phyloP scores from a whole-genome alignment of 2,797 vertebrate species.

The Typhlichthys subterraneus region DNA sequence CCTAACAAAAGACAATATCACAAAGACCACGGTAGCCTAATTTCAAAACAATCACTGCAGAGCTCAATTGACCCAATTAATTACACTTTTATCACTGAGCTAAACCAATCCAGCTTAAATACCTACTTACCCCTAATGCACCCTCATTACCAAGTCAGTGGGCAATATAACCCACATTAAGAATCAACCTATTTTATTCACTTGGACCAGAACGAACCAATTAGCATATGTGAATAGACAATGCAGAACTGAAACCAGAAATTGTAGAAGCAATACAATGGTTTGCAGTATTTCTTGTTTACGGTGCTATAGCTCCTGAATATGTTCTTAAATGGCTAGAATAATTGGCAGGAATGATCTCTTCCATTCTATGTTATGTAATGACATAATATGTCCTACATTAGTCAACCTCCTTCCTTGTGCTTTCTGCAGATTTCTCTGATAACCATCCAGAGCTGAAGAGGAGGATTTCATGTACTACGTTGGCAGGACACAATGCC shows the following conservation, averaged over 20 bases:
- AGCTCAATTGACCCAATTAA: constrained; percentile 56
- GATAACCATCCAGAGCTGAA: no score
- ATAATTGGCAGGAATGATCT: no score
- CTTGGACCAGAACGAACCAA: constrained; percentile 7
- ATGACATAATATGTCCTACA: no score
- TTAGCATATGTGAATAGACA: constrained; percentile 2
- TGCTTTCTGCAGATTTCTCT: no score
- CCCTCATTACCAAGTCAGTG: constrained; percentile 44
- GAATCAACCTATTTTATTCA: constrained; percentile 12
- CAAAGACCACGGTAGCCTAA: no score
- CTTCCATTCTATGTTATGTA: no score
- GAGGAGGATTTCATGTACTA: no score
- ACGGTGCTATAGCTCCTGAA: neutral
- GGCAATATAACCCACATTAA: constrained; percentile 25
- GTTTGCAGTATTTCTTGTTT: constrained; percentile 1
- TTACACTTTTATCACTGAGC: constrained; percentile 49
- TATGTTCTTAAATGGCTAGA: neutral
- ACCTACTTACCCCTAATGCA: constrained; percentile 42
- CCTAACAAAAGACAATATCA: no score
- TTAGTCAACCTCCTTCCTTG: no score
- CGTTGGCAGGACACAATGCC: no score
- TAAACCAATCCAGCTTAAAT: constrained; percentile 54
- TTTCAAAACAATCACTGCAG: constrained; percentile 35
- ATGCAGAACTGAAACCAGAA: neutral
- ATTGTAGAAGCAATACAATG: neutral